phyloP scores from a whole-genome alignment of 1,140 invertebrate species.

The Cotesia vestalis region DNA sequence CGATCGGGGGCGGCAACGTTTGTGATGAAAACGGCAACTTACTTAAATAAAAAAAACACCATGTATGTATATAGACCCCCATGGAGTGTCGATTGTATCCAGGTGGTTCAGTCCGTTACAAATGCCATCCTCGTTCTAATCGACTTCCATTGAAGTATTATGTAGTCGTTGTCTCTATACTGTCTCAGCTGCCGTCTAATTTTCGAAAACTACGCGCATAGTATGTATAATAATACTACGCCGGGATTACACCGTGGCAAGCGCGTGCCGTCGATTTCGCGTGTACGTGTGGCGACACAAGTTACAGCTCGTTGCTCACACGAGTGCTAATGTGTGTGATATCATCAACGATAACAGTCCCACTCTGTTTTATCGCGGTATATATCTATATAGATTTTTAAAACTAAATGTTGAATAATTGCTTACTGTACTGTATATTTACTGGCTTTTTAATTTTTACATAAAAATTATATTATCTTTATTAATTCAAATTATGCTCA shows the following conservation, averaged over 20 bases:
- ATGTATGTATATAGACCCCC: constrained; percentile 12
- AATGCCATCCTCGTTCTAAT: constrained; percentile 33
- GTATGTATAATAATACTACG: too few species aligned
- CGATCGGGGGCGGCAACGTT: constrained; percentile 10
- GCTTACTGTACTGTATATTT: constrained; percentile 3
- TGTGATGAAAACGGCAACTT: neutral
- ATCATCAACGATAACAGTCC: constrained; percentile 17
- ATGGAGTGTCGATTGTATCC: constrained; percentile 37
- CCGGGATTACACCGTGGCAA: constrained; percentile 23
- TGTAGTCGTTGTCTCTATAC: constrained; percentile 8
- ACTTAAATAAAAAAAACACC: too few species aligned
- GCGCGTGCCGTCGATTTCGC: constrained; percentile 37
- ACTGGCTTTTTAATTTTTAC: neutral
- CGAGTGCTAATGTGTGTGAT: neutral
- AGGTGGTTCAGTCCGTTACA: constrained; percentile 53
- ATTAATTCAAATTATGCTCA: too few species aligned
- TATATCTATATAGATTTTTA: neutral
- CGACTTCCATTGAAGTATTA: neutral
- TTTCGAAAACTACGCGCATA: constrained; percentile 35
- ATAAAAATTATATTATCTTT: too few species aligned
- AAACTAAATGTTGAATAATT: neutral
- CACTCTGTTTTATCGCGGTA: neutral
- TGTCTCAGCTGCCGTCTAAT: constrained; percentile 45
- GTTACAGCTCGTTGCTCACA: constrained; percentile 12
- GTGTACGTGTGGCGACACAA: constrained; percentile 15